Base-by-base conservation (phyloP, 2,797 vertebrate genomes). In the Semotilus atromaculatus region DNA sequence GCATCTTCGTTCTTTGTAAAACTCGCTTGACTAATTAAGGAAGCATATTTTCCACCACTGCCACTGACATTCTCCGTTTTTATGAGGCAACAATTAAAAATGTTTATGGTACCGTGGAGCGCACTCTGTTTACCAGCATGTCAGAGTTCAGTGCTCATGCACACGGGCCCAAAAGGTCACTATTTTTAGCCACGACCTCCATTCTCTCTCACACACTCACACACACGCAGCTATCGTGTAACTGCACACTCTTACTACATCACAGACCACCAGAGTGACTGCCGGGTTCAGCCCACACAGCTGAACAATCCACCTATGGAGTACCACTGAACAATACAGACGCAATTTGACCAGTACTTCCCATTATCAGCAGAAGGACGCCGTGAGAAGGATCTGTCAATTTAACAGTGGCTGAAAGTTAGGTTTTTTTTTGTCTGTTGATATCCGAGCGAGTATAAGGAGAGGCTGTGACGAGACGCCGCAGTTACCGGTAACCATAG, bases 91-190 rank as follows among this genome's bases (percentile, higher is more conserved):
- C 90, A 92, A 91, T 93, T 93, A 90, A 90, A 92, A 84, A 85
- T 89, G 78, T 93, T 92, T 90, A 91, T 89, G 87, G 62, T 91
- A 88, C 88, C 53, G 79, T 45, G 68, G 84, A 82, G 73, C 43
- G 71, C 80, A 81, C 83, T 91, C 89, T 93, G 89, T 94, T 93
- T 92, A 92, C 90, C 85, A 80, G 87, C 71, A 87, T 91, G 91
- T 88, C 90, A 90, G 87, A 88, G 86, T 87, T 92, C 85, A 92
- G 75, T 34, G 89, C 86, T 45, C 82, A 81, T 85, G 86, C 70
- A 88, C 76, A 88, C 81, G 18, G 55, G 51, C 81, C 84, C 86
- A 68, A 91, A 88, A 91, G 90, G 90, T 90, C 89, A 90, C 85
- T 90, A 90, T 91, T 91, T 92, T 91, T 89, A 91, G 84, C 89